These are phyloP conservation scores for Aleadryas rufinucha DNA, from an alignment of 2,113 vertebrate species.

Conservation along the genomic window DNA sequence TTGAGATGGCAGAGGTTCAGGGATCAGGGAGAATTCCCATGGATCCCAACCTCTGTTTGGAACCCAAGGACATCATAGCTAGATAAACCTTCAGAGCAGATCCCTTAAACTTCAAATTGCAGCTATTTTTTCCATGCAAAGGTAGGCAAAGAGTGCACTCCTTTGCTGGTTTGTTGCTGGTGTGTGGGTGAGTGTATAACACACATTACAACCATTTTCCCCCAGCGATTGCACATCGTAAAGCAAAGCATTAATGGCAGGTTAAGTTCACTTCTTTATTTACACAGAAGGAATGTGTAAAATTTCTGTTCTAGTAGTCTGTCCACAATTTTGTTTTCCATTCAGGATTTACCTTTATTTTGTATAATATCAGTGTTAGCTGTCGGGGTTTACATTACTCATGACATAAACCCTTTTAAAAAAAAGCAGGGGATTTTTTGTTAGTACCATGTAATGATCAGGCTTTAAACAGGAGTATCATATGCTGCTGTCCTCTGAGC, in stretches of 20 bases:
- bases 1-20: not conserved
- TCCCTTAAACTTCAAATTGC: not conserved
- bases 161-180: not conserved
- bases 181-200: not conserved
- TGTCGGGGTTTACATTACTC: not conserved
- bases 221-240: not conserved
- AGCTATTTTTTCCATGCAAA: not conserved
- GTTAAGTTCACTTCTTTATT: not conserved
- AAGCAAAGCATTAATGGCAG: not conserved
- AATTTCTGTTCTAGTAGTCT: not conserved
- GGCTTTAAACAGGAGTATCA: not conserved
- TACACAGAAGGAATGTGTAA: not conserved
- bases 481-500: not conserved
- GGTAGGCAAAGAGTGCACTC: not conserved
- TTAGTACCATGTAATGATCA: not conserved
- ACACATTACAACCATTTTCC: not conserved
- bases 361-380: not conserved
- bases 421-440: not conserved
- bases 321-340: not conserved
- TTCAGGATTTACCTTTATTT: not conserved
- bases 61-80: not conserved
- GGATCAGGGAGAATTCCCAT: not conserved
- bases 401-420: not conserved
- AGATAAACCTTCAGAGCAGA: not conserved
- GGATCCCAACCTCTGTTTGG: not conserved